Evolutionary conservation across 2,113 vertebrate genomes (phyloP).

Genomic region (Nibea coibor): DNA sequence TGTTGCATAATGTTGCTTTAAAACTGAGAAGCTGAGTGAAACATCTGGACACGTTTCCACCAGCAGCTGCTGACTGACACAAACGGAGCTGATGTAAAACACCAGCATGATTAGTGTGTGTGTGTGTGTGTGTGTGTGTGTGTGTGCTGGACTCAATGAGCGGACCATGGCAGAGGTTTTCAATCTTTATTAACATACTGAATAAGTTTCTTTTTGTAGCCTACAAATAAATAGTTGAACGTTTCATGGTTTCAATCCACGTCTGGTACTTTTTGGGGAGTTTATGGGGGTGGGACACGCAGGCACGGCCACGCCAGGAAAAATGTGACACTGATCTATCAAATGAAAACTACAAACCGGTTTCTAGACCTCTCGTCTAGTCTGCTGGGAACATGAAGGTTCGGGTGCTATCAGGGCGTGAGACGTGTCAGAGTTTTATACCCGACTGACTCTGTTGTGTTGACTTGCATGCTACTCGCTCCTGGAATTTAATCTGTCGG

Average conservation of each 20-base stretch:
- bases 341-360: not conserved
- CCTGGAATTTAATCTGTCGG: not conserved
- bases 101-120: too few relatives aligned
- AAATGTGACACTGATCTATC: constrained; percentile 8
- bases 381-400: constrained; percentile 1
- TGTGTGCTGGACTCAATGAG: constrained; percentile 18
- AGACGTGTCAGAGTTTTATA: not conserved
- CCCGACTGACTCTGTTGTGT: not conserved
- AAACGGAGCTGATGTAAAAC: not conserved
- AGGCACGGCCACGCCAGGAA: not conserved
- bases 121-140: not conserved
- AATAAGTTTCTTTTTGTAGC: constrained; percentile 67
- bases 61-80: not conserved
- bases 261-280: constrained; percentile 34
- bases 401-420: not conserved
- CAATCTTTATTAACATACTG: constrained; percentile 79
- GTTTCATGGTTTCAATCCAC: constrained; percentile 45
- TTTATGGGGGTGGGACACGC: constrained; percentile 18
- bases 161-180: constrained; percentile 29
- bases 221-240: constrained; percentile 81
- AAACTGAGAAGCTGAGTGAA: not conserved
- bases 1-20: too few relatives aligned
- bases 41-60: not conserved
- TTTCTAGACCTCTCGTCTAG: not conserved
- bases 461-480: not conserved